Base-by-base conservation (phyloP, 2,797 vertebrate genomes). In the Cirrhinus mrigala region DNA sequence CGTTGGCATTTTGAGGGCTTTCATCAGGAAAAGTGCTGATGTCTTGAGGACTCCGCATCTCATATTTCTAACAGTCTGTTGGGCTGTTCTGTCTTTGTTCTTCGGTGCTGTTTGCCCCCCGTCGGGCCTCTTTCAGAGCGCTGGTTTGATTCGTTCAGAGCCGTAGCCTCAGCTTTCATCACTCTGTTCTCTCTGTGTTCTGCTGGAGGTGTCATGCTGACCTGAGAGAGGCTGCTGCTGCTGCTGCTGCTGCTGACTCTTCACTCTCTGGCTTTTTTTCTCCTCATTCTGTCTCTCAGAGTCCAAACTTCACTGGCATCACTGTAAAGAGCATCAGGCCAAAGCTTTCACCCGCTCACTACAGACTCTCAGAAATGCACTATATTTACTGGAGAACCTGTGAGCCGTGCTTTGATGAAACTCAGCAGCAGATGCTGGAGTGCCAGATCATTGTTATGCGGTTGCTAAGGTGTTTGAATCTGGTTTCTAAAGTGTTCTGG, bases 1-100 rank as follows among this genome's bases (percentile, higher is more conserved):
- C 58, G 52, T 78, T 66, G 58, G 46, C 40, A 78, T 83, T 74
- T 86, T 54, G 20, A 66, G 66, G 9, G 40, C 56, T 82, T 73
- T 86, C 37, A 82, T 86, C 80, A 71, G 54, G 29, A 79, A 79
- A 83, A 29, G 58, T 62, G 75, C 64, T 79, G 66, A 83, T 83
- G 70, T 83, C 22, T 70, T 15, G 15, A 50, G 56, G 6, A 29
- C 24, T 12, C 22, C 62, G 46, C 24, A 9, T 58, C 50, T 44
- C 40, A 60, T 77, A 24, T 77, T 77, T 77, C 22, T 29, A 54
- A 60, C 40, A 33, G 22, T 79, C 48, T 78, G n/a, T 46, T 56
- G 27, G 5, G n/a, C 18, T 24, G 18, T 62, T 77, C 52, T 11
- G 33, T 66, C 84, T 74, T n/a, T 64, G 68, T 80, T 71, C 20